These are phyloP conservation scores for Phoxinus phoxinus DNA, from an alignment of 2,113 vertebrate genomes.

Conservation along the genomic window DNA sequence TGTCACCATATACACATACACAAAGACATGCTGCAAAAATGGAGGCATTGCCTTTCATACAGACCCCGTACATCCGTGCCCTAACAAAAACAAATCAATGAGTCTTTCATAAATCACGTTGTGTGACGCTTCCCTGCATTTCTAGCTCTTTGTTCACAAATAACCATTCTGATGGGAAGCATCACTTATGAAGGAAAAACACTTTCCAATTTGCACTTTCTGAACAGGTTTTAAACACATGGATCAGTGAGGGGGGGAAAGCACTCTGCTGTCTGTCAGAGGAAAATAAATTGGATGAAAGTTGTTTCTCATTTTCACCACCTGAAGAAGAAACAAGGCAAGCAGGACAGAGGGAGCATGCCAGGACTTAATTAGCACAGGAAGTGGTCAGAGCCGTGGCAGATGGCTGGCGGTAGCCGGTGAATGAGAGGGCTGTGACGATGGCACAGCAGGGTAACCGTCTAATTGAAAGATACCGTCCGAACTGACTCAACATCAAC, in stretches of 20 bases:
- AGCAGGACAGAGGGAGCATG: conserved; percentile 39
- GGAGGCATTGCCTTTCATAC: conserved; percentile 26
- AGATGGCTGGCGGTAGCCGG: conserved; percentile 53
- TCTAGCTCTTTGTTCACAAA: conserved; percentile 43
- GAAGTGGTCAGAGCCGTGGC: conserved; percentile 54
- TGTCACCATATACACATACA: neutral
- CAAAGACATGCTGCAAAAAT: neutral
- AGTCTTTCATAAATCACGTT: conserved; percentile 39
- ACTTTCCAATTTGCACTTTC: conserved; percentile 56
- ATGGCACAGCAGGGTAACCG: conserved; percentile 27
- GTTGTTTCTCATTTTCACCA: conserved; percentile 59
- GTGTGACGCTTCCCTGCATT: conserved; percentile 18
- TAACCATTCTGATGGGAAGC: conserved; percentile 29
- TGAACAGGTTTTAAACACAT: conserved; percentile 45
- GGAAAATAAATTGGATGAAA: conserved; percentile 61
- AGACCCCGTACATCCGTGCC: neutral
- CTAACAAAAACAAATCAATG: conserved; percentile 42
- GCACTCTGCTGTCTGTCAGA: conserved; percentile 51
- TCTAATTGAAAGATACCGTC: conserved; percentile 55
- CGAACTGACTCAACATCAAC: neutral
- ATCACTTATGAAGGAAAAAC: conserved; percentile 35
- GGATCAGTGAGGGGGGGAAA: conserved; percentile 19
- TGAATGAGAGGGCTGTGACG: conserved; percentile 11
- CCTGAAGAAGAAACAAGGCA: conserved; percentile 39
- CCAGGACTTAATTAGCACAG: conserved; percentile 63